Percentiles rank a stretch among this genome's conserved stretches.
These are phyloP conservation scores for Cephalopterus ornatus DNA, from an alignment of 2,113 vertebrate genomes.

Conservation along the genomic window DNA sequence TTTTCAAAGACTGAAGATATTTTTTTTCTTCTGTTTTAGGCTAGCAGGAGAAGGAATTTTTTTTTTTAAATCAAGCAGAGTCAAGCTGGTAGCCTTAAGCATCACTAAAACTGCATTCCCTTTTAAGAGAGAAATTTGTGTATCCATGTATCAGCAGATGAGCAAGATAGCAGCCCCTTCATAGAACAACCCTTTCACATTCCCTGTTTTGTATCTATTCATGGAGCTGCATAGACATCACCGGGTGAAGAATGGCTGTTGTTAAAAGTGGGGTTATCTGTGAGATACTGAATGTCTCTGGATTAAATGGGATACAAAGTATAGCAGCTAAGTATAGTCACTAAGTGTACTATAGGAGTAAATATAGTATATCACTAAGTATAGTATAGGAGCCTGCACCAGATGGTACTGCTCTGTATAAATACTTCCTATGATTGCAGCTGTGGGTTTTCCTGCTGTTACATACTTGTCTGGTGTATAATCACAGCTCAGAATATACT, in stretches of 20 bases:
- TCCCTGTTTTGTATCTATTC: background rate
- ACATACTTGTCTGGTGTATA: conserved; percentile 7
- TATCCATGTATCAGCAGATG: background rate
- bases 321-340: background rate
- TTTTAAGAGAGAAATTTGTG: background rate
- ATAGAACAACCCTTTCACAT: background rate
- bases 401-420: background rate
- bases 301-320: background rate
- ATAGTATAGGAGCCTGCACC: accelerated
- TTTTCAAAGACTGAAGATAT: conserved; percentile 40
- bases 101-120: background rate
- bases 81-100: background rate
- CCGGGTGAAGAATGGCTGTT: background rate
- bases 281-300: background rate
- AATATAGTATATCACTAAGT: background rate
- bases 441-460: background rate
- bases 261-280: background rate
- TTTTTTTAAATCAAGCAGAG: background rate
- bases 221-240: background rate
- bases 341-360: background rate
- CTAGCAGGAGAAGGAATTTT: background rate
- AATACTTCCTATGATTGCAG: background rate
- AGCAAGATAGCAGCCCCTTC: background rate
- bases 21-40: background rate
- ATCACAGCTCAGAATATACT: conserved; percentile 1